Percentiles rank a stretch among this genome's conserved stretches.
Evolutionary conservation across 2,888 invertebrate genomes (phyloP).

Genomic region (Xanthia togata): DNA sequence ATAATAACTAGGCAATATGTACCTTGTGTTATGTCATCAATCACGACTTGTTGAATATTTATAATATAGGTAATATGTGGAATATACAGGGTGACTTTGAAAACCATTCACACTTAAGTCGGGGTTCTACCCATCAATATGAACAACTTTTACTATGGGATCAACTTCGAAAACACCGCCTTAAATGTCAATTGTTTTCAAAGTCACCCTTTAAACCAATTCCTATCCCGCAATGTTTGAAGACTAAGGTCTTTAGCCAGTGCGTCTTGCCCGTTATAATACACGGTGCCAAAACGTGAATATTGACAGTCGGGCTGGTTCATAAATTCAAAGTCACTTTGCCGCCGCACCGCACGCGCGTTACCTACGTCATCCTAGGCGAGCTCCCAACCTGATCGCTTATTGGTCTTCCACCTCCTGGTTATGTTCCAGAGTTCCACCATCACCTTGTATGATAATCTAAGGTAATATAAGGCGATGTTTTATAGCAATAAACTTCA

Average conservation of each 20-base stretch:
- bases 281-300: not conserved
- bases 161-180: too few relatives aligned
- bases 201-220: too few relatives aligned
- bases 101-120: too few relatives aligned
- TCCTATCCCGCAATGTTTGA: not conserved
- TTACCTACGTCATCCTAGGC: not conserved
- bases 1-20: not conserved
- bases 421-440: too few relatives aligned
- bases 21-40: constrained; percentile 10
- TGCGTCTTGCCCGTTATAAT: not conserved
- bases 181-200: too few relatives aligned
- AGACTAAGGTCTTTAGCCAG: too few relatives aligned
- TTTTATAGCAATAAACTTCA: too few relatives aligned
- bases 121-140: too few relatives aligned
- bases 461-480: not conserved
- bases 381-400: not conserved
- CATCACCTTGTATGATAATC: not conserved
- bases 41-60: constrained; percentile 7
- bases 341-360: not conserved
- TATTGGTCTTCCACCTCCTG: not conserved
- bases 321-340: not conserved
- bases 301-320: not conserved
- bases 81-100: too few relatives aligned
- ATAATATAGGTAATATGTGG: not conserved
- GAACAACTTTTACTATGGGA: too few relatives aligned